These are phyloP conservation scores for Augochlorella aurata DNA, from an alignment of 2,888 invertebrate genomes.

Conservation along the genomic window DNA sequence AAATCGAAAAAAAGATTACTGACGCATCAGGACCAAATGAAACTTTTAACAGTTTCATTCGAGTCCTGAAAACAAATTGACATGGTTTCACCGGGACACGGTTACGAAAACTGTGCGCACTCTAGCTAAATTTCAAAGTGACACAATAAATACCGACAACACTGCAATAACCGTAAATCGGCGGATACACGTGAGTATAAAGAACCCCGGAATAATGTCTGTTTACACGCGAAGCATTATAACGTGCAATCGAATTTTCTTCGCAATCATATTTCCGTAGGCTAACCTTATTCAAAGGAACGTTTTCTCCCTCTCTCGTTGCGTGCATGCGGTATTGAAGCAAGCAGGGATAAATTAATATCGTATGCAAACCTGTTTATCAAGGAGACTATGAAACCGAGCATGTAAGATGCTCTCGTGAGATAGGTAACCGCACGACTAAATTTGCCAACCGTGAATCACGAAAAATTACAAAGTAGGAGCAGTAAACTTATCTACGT, in stretches of 20 bases:
- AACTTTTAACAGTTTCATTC: no score
- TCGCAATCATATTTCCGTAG: background rate
- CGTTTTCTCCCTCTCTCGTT: background rate
- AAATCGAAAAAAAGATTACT: no score
- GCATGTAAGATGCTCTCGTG: slow-evolving; percentile 34
- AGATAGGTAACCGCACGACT: slow-evolving; percentile 20
- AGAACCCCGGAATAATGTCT: background rate
- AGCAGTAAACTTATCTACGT: slow-evolving; percentile 5
- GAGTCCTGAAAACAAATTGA: background rate
- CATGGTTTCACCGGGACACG: background rate
- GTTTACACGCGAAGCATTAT: slow-evolving; percentile 2
- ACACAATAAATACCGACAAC: background rate
- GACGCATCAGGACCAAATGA: no score
- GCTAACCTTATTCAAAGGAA: background rate
- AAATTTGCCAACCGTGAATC: slow-evolving; percentile 16
- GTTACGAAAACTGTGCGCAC: background rate
- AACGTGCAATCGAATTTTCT: background rate
- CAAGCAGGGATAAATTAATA: slow-evolving; percentile 22
- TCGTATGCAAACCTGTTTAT: slow-evolving; percentile 18
- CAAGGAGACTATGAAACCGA: slow-evolving; percentile 6
- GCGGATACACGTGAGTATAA: background rate
- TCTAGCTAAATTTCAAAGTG: background rate
- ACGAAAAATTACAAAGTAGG: background rate
- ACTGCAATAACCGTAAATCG: background rate
- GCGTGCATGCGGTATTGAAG: background rate